A percentile compares a stretch with the other conserved stretches of the same genome.
Evolutionary conservation across 2,113 vertebrate genomes (phyloP).

Genomic region (Paradoxurus hermaphroditus): DNA sequence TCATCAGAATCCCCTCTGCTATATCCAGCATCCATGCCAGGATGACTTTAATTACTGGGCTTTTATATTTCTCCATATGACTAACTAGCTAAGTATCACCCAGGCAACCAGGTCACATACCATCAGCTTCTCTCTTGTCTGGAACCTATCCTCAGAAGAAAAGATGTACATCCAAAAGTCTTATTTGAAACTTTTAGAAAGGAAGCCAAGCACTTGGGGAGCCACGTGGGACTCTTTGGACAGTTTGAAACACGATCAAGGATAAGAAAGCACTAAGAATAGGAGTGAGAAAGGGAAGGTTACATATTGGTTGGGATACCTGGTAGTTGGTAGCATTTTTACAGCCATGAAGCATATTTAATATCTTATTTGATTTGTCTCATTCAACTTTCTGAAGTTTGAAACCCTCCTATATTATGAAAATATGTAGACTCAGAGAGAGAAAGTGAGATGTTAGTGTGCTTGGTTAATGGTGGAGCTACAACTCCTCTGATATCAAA

Average conservation of each 20-base stretch:
- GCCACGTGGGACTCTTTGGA: not conserved
- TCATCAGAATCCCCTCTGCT: not conserved
- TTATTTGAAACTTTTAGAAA: not conserved
- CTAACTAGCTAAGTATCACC: not conserved
- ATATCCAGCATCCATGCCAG: not conserved
- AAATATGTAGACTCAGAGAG: not conserved
- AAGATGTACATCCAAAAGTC: not conserved
- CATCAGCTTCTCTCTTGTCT: not conserved
- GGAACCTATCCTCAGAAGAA: not conserved
- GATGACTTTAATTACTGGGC: not conserved
- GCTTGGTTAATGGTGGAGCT: not conserved
- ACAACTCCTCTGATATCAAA: not conserved
- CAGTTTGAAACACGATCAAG: not conserved
- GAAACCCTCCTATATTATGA: not conserved
- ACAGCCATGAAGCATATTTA: not conserved
- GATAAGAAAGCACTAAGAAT: not conserved
- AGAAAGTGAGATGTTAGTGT: not conserved
- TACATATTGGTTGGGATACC: not conserved
- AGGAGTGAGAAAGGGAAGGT: not conserved
- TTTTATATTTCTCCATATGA: not conserved
- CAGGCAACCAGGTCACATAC: not conserved
- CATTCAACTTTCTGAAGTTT: not conserved
- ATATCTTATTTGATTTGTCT: not conserved
- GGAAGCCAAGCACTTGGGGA: not conserved
- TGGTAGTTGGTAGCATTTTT: not conserved